phyloP scores from a whole-genome alignment of 2,113 vertebrate species.

The Oreocharis arfaki region DNA sequence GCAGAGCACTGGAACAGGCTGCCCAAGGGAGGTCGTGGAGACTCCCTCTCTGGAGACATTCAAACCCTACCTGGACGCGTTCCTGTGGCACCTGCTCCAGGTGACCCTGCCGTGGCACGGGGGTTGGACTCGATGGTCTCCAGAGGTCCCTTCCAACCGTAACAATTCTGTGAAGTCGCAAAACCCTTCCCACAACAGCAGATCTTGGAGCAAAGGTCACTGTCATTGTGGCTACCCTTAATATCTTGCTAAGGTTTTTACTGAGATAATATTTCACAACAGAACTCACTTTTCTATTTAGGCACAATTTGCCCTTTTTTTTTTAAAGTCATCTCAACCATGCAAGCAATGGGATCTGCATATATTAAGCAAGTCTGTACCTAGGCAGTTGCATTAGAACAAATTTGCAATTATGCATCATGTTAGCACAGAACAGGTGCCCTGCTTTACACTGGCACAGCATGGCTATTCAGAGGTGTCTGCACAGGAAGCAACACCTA shows the following conservation, averaged over 20 bases:
- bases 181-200: not conserved
- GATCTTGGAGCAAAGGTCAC: not conserved
- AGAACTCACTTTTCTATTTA: not conserved
- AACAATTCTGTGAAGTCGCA: not conserved
- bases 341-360: rapidly evolving
- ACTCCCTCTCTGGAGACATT: too few relatives aligned
- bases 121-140: not conserved
- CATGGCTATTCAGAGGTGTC: not conserved
- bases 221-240: not conserved
- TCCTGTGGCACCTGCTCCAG: not conserved
- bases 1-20: not conserved
- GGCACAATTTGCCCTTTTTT: not conserved
- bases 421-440: not conserved
- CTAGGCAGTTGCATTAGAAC: not conserved
- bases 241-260: not conserved
- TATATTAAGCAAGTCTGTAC: not conserved
- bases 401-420: rapidly evolving
- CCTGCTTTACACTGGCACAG: not conserved
- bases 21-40: not conserved
- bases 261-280: not conserved
- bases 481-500: not conserved
- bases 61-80: rapidly evolving
- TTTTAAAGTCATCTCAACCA: not conserved
- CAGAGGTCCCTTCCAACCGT: not conserved
- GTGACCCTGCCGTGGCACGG: not conserved